Conservation (phyloP, 2,888 invertebrate species). For the Drosophila subquinaria region DNA sequence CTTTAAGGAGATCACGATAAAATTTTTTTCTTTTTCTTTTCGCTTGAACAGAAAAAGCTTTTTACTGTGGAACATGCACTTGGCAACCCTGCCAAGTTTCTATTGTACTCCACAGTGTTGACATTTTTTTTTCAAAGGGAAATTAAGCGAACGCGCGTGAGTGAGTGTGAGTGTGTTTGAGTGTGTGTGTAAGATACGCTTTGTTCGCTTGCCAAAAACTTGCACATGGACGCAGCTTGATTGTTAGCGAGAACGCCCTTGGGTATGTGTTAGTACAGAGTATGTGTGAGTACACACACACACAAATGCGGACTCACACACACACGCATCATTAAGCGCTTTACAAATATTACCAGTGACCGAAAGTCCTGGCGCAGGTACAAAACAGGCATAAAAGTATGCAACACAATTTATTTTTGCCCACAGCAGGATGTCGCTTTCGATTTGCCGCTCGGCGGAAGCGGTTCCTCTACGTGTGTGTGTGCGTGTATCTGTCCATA, state of each 20-base stretch:
- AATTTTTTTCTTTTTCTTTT: not conserved
- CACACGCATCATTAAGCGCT: conserved; percentile 71
- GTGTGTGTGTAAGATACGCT: conserved; percentile 34
- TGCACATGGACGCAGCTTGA: conserved; percentile 41
- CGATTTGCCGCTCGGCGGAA: conserved; percentile 67
- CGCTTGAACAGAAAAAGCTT: not conserved
- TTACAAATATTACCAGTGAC: conserved; percentile 59
- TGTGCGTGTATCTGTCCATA: conserved; percentile 4
- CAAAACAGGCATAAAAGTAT: conserved; percentile 57
- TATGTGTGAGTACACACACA: too few species aligned
- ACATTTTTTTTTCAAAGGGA: conserved; percentile 31
- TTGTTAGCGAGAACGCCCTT: conserved; percentile 28
- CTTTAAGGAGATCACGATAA: not conserved
- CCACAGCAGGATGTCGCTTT: conserved; percentile 65
- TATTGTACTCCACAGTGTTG: conserved; percentile 30
- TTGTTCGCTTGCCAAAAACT: conserved; percentile 55
- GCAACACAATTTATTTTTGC: conserved; percentile 73
- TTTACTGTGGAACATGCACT: conserved; percentile 28
- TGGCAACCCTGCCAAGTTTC: conserved; percentile 48
- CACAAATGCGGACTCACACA: conserved; percentile 1
- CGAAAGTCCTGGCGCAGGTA: conserved; percentile 14
- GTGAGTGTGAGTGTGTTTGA: conserved; percentile 3
- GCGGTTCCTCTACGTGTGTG: conserved; percentile 28
- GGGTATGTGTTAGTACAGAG: conserved; percentile 9
- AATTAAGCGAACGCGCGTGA: conserved; percentile 5